Base-by-base conservation (phyloP, 2,113 vertebrate genomes). In the Hydrochoerus hydrochaeris region DNA sequence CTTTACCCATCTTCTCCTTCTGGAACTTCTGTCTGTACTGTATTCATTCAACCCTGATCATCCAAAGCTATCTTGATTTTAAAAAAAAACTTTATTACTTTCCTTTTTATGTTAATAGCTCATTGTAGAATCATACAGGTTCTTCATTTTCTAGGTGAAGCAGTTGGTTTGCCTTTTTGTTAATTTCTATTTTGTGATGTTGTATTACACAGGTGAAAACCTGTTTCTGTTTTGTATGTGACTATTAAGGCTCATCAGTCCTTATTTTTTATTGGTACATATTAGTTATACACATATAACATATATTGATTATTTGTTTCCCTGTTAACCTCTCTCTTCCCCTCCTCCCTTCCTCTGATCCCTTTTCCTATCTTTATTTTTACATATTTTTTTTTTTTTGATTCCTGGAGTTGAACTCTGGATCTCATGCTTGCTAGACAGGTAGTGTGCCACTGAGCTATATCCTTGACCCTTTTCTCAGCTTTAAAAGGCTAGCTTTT, bases 241-340 rank as follows among this genome's bases (percentile, higher is more conserved):
- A 94, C 12, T 22, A 44, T 91, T 96, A 85, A 41, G 95, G 65
- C 9, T 94, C 71, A 85, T 85, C 57, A 96, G 28, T 86, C 32
- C 84, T 65, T 93, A 44, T 77, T 77, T 75, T 77, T 46, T 46
- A 46, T 77, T 46, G 44, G 4, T 46, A 13, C 73, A 77, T 77
- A 46, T 46, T 77, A 46, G 41, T 77, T 11, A 77, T 46, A 46
- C 13, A 13, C 26, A 28, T 44, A 77, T 77, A 46, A 77, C 26
- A 28, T 75, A 16, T 77, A 24, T 46, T 41, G n/a, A 41, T 73
- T 77, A 30, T 41, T 46, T 77, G 11, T 5, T 46, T 44, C 41
- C 26, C 73, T 77, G 41, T 77, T 77, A 77, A 73, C 20, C 38
- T 73, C 4, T 24, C 73, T 46, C 24, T 77, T 28, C 28, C 5